Evolutionary conservation across 2,113 vertebrate genomes (phyloP), one percentile per base, ranked within the genome.

Genomic region (Falcunculus frontatus): DNA sequence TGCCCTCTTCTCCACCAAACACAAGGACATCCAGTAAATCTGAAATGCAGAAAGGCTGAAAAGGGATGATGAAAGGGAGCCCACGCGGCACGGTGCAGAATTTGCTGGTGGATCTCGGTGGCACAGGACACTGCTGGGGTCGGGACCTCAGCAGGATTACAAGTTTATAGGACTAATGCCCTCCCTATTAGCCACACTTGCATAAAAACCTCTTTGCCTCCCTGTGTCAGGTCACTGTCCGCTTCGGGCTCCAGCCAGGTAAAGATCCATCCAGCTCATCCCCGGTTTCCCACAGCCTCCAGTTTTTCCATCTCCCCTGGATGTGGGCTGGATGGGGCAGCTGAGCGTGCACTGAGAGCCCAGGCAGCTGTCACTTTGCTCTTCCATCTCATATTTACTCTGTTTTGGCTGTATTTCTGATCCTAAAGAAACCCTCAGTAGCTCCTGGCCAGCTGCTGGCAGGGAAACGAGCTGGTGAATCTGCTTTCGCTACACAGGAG

Each of bases 1-100:
- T 96, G 96, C 96, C 95, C 96, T 96, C 95, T 94, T 94, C 94
- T 78, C 88, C 80, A 78, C 85, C 65, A 78, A 92, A 82, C 62
- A 17, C 92, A 96, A 96, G 96, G 96, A 94, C 95, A 93, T 89
- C 56, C 93, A 94, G 89, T 55, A 89, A 94, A 92, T 81, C 47
- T 90, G 92, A 83, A 81, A 91, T 16, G 85, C 82, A 74, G 88
- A 53, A 59, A 88, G 90, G 10, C 93, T 94, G 85, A 59, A 60
- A 93, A 82, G 81, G 84, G 93, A 91, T 83, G 93, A 96, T 94
- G 89, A 96, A 96, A 97, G 78, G 75, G 41, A 94, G 84, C 60
- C 83, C 21, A 22, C 4, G 6, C 3, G 16, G 90, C 56, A 50
- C 9, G 29, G 87, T 8, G 10, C 33, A 55, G 85, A 92, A 93